phyloP scores from a whole-genome alignment of 35 echinoderm and acorn worm genomes.

The Stichopus chloronotus region DNA sequence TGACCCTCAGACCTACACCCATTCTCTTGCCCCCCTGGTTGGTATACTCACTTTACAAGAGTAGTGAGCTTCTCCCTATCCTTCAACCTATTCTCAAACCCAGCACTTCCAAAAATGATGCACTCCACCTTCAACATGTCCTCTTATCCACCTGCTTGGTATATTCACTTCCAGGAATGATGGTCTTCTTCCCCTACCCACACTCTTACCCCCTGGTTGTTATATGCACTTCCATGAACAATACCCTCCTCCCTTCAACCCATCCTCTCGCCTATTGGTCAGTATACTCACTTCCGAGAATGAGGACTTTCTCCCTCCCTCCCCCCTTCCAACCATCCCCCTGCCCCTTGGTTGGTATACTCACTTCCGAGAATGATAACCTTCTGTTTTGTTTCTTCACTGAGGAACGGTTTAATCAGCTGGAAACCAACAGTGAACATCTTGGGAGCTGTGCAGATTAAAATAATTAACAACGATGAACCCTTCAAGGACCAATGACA shows the following conservation, averaged over 20 bases:
- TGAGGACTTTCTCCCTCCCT: conserved; percentile 61
- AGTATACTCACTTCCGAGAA: conserved; percentile 74
- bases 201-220: too few species aligned
- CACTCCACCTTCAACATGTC: too few species aligned
- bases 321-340: too few species aligned
- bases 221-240: too few species aligned
- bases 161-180: conserved; percentile 73
- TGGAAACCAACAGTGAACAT: conserved; percentile 75
- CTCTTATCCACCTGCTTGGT: too few species aligned
- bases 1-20: conserved; percentile 19
- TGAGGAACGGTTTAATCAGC: conserved; percentile 78
- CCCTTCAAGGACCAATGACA: neutral
- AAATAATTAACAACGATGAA: neutral
- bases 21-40: too few species aligned
- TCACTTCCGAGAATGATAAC: conserved; percentile 78
- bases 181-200: conserved; percentile 35
- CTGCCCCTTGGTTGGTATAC: neutral
- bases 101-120: too few species aligned
- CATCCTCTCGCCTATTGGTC: too few species aligned
- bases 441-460: conserved; percentile 66
- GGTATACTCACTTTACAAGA: too few species aligned
- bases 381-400: conserved; percentile 84
- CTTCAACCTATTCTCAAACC: too few species aligned
- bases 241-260: too few species aligned
- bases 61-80: too few species aligned